Evolutionary conservation across 2,888 invertebrate genomes (phyloP).

Genomic region (Eugnorisma glareosa): DNA sequence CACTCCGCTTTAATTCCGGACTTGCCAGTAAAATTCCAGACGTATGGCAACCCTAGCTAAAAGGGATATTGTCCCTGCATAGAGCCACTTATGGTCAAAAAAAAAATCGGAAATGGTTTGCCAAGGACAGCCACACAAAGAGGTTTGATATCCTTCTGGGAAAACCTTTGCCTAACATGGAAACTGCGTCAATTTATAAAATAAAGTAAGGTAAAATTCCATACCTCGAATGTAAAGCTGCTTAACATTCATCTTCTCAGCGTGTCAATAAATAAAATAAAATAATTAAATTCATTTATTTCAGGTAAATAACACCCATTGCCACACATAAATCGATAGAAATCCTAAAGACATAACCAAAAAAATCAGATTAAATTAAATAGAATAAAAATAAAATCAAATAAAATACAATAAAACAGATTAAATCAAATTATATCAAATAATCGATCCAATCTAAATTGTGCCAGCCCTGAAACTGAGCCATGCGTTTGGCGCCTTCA

Average conservation of each 20-base stretch:
- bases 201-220: conserved; percentile 2
- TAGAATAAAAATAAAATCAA: too few species aligned
- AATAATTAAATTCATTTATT: too few species aligned
- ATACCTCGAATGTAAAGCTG: not conserved
- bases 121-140: conserved; percentile 14
- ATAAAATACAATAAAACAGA: too few species aligned
- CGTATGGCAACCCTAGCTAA: not conserved
- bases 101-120: not conserved
- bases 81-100: not conserved
- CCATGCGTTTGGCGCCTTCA: too few species aligned
- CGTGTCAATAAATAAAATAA: too few species aligned
- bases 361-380: too few species aligned
- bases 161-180: conserved; percentile 20
- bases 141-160: conserved; percentile 29
- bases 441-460: too few species aligned
- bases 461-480: too few species aligned
- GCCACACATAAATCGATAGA: too few species aligned
- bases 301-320: too few species aligned
- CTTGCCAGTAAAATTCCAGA: not conserved
- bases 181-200: conserved; percentile 13
- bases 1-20: not conserved
- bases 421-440: too few species aligned
- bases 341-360: too few species aligned
- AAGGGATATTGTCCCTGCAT: not conserved
- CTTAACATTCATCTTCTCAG: not conserved